Conservation (phyloP, 1,140 invertebrate species). For the Lucilia sericata region DNA sequence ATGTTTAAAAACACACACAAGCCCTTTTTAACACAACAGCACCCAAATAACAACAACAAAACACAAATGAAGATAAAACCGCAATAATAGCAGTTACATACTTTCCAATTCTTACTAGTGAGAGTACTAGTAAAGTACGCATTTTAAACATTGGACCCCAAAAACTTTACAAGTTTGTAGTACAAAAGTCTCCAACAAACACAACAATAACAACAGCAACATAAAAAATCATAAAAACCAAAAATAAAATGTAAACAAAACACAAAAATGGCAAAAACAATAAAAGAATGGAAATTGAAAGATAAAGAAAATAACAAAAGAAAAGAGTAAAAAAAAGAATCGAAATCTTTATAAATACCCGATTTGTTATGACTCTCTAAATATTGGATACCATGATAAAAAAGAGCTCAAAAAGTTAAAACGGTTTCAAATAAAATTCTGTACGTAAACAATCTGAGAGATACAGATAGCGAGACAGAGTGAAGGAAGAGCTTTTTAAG, state of each 20-base stretch:
- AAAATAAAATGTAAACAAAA: slow-evolving; percentile 7
- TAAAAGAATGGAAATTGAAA: neutral
- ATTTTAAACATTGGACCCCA: neutral
- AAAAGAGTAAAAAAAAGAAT: neutral
- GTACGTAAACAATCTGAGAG: neutral
- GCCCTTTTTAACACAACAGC: slow-evolving; percentile 12
- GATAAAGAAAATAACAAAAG: neutral
- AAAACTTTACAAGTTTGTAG: neutral
- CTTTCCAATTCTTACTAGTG: neutral
- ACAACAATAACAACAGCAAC: neutral
- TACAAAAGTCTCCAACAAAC: neutral
- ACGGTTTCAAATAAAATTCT: neutral
- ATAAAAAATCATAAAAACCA: neutral
- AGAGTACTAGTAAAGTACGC: too few species aligned
- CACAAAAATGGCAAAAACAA: neutral
- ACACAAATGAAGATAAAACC: neutral
- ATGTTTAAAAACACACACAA: neutral
- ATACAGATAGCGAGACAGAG: neutral
- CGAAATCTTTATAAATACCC: too few species aligned
- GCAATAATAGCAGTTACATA: neutral
- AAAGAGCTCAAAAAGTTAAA: slow-evolving; percentile 1
- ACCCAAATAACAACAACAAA: neutral
- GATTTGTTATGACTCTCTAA: neutral
- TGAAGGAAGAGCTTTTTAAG: neutral
- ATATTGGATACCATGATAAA: neutral